Evolutionary conservation across 2,888 invertebrate genomes (phyloP), one percentile per base, ranked within the genome.

Genomic region (Patella ulyssiponensis): DNA sequence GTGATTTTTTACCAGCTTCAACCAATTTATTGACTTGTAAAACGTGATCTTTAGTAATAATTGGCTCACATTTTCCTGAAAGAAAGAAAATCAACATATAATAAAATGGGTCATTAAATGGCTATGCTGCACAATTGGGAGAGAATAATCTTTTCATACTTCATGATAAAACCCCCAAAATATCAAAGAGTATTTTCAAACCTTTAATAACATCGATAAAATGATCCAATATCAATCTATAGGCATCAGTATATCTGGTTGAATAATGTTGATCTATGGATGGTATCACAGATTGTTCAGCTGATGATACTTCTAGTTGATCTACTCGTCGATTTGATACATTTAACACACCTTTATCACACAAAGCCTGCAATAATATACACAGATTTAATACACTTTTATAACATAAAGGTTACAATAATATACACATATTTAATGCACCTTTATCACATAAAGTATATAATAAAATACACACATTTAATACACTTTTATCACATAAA

Each of bases 171-270:
- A 44, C 44, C 44, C 7, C 44, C 3, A 44, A 44, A 44, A 44
- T 44, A 9, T 44, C 44, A 44, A 44, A 44, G 5, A 44, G 44
- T 44, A 17, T 17, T 71, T 23, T 69, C 20, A 51, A 75, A 89
- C 89, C 89, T 86, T 86, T 78, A n/a, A 89, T 53, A 20, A 87
- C 85, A 79, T 89, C 86, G 1, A 90, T 77, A 75, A 90, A 90
- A 75, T 89, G 88, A 53, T 89, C 86, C 64, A 89, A 79, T 74
- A 88, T 88, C 12, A 80, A 80, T 11, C 80, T 80, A 78, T 90
- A 90, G 44, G 89, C 88, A 64, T 88, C 84, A 12, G 83, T 77
- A 69, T 90, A 90, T 44, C 90, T 76, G 11, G 76, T 81, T 33
- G 81, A 80, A 73, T 83, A 87, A 27, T 78, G 77, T 0, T 69